These are phyloP conservation scores for Riparia riparia DNA, from an alignment of 2,113 vertebrate species.

Conservation along the genomic window DNA sequence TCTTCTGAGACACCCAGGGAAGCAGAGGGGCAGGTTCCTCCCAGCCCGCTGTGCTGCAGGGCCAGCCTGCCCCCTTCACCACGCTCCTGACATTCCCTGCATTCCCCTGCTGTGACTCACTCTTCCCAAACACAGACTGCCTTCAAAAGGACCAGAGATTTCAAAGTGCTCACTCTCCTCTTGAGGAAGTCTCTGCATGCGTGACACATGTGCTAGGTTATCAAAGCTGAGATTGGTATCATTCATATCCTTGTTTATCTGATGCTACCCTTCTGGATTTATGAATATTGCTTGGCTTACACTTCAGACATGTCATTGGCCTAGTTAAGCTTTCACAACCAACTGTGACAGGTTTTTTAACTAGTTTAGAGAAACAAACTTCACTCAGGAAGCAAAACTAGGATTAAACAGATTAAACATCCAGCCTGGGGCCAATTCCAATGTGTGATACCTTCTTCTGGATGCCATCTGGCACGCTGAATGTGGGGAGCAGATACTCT, in stretches of 20 bases:
- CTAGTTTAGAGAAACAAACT: neutral
- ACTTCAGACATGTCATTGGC: fast-evolving
- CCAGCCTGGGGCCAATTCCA: neutral
- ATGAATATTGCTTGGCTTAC: neutral
- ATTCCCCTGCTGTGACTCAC: conserved; percentile 11
- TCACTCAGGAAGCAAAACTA: neutral
- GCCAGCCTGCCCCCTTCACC: neutral
- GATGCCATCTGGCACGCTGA: neutral
- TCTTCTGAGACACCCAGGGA: neutral
- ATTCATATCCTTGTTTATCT: neutral
- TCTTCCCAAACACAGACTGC: neutral
- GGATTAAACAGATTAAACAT: neutral
- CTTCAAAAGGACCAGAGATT: neutral
- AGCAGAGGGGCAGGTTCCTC: neutral
- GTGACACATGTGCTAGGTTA: neutral
- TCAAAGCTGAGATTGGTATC: neutral
- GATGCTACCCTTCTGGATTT: neutral
- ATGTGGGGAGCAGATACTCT: neutral
- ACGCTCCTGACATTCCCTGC: conserved; percentile 1
- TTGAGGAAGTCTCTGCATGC: neutral
- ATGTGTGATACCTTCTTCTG: neutral
- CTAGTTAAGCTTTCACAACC: neutral
- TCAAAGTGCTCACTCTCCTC: neutral
- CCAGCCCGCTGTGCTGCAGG: neutral
- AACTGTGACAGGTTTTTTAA: neutral